phyloP scores from a whole-genome alignment of 2,113 vertebrate species.

The Rhombomys opimus region DNA sequence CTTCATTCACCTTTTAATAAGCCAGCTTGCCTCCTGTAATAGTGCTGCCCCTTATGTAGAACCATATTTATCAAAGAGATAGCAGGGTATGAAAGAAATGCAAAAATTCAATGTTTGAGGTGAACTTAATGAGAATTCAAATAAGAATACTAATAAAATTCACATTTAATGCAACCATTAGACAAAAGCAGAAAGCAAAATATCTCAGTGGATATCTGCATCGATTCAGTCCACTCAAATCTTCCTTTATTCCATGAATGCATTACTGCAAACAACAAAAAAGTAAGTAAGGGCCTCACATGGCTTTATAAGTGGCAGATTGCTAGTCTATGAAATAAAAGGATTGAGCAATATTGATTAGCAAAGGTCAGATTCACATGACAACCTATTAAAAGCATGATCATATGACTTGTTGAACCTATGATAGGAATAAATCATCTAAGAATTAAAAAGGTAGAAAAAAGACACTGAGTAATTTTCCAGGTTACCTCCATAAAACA shows the following conservation, averaged over 20 bases:
- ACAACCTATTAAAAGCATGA: background rate
- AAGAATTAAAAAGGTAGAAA: rapidly evolving
- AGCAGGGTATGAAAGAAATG: background rate
- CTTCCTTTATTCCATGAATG: background rate
- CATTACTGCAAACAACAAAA: slow-evolving; percentile 1
- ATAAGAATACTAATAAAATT: slow-evolving; percentile 68
- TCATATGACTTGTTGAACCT: background rate
- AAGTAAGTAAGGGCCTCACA: background rate
- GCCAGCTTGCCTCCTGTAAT: slow-evolving; percentile 50
- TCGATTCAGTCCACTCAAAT: slow-evolving; percentile 47
- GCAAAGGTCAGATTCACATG: background rate
- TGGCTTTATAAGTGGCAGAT: background rate
- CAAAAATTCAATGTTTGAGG: background rate
- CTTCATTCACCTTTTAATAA: slow-evolving; percentile 77
- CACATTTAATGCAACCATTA: slow-evolving; percentile 60
- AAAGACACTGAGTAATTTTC: background rate
- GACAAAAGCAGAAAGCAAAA: slow-evolving; percentile 42
- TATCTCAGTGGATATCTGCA: slow-evolving; percentile 43
- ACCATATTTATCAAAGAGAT: slow-evolving; percentile 58
- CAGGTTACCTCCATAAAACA: background rate
- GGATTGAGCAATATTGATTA: background rate
- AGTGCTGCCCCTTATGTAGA: slow-evolving; percentile 1
- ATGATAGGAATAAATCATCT: background rate
- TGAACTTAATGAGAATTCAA: slow-evolving; percentile 66
- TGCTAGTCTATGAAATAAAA: background rate